Evolutionary conservation across 2,797 vertebrate species (phyloP).

Genomic region (Apogon hyalosoma): DNA sequence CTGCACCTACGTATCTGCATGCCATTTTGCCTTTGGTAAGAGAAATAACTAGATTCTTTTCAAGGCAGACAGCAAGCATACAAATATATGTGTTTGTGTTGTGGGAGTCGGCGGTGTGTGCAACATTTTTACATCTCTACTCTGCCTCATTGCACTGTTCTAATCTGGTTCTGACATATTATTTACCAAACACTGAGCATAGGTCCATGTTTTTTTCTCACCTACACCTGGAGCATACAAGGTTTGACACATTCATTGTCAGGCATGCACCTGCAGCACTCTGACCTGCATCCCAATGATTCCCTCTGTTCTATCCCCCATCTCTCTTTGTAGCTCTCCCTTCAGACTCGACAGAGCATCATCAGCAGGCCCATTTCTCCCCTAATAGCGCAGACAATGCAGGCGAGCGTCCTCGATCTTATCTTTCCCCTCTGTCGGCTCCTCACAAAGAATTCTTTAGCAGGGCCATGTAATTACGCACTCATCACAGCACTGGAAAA

Average conservation of each 20-base stretch:
- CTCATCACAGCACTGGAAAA: constrained; percentile 64
- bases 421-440: constrained; percentile 62
- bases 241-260: constrained; percentile 76
- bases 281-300: constrained; percentile 79
- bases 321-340: constrained; percentile 50
- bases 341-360: constrained; percentile 67
- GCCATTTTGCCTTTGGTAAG: constrained; percentile 1
- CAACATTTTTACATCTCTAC: constrained; percentile 39
- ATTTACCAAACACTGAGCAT: constrained; percentile 59
- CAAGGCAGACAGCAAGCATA: constrained; percentile 20
- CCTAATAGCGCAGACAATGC: constrained; percentile 76
- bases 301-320: constrained; percentile 45
- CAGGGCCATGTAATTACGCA: constrained; percentile 64
- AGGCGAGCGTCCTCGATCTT: constrained; percentile 66
- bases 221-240: constrained; percentile 66
- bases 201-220: constrained; percentile 48
- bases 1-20: constrained; percentile 16
- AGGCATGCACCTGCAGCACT: constrained; percentile 68
- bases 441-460: constrained; percentile 70
- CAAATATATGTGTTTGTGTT: constrained; percentile 28
- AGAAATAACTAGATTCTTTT: constrained; percentile 12
- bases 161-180: constrained; percentile 59
- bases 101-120: constrained; percentile 19
- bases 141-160: constrained; percentile 48
- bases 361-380: constrained; percentile 76